Evolutionary conservation across 2,888 invertebrate species (phyloP).

Genomic region (Lepas anatifera): DNA sequence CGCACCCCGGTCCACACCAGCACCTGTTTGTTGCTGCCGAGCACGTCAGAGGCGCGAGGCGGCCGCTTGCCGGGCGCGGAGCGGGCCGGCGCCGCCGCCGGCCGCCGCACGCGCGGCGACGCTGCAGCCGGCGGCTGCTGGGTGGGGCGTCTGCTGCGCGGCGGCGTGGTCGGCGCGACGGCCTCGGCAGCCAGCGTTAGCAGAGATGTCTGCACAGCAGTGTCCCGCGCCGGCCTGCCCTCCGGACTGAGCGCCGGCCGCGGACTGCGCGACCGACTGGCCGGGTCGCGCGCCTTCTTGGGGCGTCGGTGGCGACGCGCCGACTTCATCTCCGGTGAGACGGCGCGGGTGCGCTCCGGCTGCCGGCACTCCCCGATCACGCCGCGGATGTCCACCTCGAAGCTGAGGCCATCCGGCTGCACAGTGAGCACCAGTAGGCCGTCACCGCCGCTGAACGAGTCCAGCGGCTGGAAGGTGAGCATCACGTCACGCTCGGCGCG

Average conservation of each 20-base stretch:
- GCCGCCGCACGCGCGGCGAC: neutral
- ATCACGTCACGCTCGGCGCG: constrained; percentile 1
- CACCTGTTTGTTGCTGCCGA: neutral
- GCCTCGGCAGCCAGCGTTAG: neutral
- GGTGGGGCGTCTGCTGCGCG: too few relatives aligned
- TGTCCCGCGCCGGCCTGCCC: neutral
- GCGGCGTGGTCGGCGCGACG: neutral
- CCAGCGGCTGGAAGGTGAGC: constrained; percentile 2
- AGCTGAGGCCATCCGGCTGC: neutral
- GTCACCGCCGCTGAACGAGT: neutral
- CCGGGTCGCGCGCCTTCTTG: neutral
- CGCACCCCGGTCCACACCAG: neutral
- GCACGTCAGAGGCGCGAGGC: neutral
- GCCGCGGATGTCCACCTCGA: neutral
- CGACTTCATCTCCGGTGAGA: constrained; percentile 1
- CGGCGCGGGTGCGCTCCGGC: neutral
- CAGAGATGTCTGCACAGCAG: neutral
- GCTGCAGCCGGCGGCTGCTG: neutral
- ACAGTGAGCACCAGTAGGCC: neutral
- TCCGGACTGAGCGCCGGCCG: neutral
- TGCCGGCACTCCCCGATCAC: neutral
- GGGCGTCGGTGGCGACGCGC: neutral
- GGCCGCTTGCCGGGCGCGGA: neutral
- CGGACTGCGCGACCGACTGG: neutral
- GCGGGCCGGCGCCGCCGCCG: neutral